A percentile compares a stretch with the other conserved stretches of the same genome.
These are phyloP conservation scores for Callospermophilus lateralis DNA, from an alignment of 2,113 vertebrate species.

Conservation along the genomic window DNA sequence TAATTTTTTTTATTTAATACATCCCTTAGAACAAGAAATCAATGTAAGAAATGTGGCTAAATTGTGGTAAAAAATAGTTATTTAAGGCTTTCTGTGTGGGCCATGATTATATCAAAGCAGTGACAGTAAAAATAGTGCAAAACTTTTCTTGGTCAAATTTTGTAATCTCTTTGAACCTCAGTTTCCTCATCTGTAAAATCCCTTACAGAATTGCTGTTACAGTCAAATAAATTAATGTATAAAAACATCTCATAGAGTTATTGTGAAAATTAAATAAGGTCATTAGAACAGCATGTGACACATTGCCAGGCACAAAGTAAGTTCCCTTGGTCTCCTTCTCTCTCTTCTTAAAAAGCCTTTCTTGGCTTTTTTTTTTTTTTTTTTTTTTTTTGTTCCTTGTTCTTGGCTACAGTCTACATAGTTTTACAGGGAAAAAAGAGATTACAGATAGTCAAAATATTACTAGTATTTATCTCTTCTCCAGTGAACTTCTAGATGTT, in stretches of 20 bases:
- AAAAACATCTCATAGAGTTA: neutral
- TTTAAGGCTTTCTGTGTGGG: neutral
- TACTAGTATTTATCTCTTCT: neutral
- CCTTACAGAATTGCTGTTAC: neutral
- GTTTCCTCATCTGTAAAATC: constrained; percentile 23
- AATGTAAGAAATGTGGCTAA: neutral
- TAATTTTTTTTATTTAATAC: neutral
- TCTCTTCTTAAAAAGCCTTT: neutral
- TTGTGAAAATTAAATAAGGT: neutral
- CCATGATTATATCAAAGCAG: neutral
- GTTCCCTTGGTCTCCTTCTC: neutral
- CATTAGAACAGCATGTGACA: neutral
- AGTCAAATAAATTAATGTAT: neutral
- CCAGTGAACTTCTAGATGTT: neutral
- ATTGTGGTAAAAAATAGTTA: constrained; percentile 16
- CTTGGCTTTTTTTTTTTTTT: neutral
- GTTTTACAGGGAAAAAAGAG: neutral
- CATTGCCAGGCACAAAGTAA: neutral
- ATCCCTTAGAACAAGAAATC: neutral
- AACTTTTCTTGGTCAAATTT: neutral
- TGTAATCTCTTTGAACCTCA: neutral
- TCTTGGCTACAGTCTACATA: neutral
- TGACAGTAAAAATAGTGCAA: neutral
- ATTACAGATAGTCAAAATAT: neutral
- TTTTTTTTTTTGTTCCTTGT: neutral